These are phyloP conservation scores for Amphipyra berbera DNA, from an alignment of 2,888 invertebrate genomes.

Conservation along the genomic window DNA sequence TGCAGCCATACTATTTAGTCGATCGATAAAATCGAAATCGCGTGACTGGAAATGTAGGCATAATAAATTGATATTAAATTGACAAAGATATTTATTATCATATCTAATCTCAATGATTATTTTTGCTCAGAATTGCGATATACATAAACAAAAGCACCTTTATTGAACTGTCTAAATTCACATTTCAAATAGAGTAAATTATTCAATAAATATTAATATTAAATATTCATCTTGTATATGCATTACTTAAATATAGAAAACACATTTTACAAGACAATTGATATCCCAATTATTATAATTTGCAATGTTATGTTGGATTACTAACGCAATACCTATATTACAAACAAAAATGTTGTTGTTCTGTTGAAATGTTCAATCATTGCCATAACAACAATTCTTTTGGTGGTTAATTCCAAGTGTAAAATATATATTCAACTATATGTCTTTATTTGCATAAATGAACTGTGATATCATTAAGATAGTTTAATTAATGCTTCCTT, in stretches of 20 bases:
- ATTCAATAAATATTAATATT: constrained; percentile 42
- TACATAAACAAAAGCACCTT: constrained; percentile 50
- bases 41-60: constrained; percentile 14
- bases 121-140: constrained; percentile 35
- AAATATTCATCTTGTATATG: constrained; percentile 55
- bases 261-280: constrained; percentile 66
- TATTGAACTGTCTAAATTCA: constrained; percentile 51
- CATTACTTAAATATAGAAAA: constrained; percentile 42
- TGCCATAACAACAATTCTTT: constrained; percentile 74
- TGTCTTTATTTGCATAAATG: constrained; percentile 88
- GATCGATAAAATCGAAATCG: constrained; percentile 24
- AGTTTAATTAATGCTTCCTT: constrained; percentile 85
- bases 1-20: constrained; percentile 31
- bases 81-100: constrained; percentile 29
- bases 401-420: constrained; percentile 51
- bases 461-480: constrained; percentile 89
- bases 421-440: constrained; percentile 60
- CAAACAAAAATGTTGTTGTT: constrained; percentile 51
- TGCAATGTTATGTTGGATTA: constrained; percentile 44
- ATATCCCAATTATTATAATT: constrained; percentile 53
- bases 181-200: constrained; percentile 53
- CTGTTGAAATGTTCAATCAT: constrained; percentile 60
- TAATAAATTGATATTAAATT: constrained; percentile 24
- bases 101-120: constrained; percentile 25
- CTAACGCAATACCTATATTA: constrained; percentile 17